Evolutionary conservation across 2,113 vertebrate genomes (phyloP).

Genomic region (Mohoua ochrocephala): DNA sequence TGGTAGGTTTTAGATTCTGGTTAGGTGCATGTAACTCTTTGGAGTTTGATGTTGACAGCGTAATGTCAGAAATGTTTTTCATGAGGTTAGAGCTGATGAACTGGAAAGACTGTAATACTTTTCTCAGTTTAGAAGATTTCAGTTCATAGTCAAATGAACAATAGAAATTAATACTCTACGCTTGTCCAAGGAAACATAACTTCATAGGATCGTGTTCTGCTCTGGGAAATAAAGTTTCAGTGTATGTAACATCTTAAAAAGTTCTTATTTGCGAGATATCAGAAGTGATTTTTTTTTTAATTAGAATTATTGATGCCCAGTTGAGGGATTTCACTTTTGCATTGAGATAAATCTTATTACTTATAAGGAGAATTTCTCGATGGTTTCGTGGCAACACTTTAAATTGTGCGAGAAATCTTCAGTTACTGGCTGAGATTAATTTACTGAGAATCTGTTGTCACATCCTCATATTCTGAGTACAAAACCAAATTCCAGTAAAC

Average conservation of each 20-base stretch:
- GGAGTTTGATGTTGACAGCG: neutral
- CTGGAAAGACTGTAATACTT: neutral
- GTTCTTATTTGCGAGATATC: neutral
- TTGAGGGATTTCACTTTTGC: neutral
- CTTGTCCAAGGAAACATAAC: neutral
- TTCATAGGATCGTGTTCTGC: neutral
- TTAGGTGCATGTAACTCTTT: neutral
- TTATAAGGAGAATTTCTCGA: neutral
- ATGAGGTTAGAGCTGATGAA: neutral
- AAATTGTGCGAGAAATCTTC: neutral
- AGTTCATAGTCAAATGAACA: neutral
- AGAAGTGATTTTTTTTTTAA: neutral
- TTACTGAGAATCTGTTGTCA: neutral
- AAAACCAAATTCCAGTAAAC: neutral
- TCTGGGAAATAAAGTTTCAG: neutral
- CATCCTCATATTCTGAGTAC: neutral
- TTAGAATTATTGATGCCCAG: neutral
- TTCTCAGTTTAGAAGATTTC: neutral
- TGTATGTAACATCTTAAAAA: neutral
- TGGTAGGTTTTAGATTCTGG: neutral
- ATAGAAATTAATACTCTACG: neutral
- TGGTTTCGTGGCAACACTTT: neutral
- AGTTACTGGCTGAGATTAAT: neutral
- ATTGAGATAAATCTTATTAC: neutral
- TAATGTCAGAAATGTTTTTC: neutral